These are phyloP conservation scores for Gymnobelideus leadbeateri DNA, from an alignment of 2,113 vertebrate species.

Conservation along the genomic window DNA sequence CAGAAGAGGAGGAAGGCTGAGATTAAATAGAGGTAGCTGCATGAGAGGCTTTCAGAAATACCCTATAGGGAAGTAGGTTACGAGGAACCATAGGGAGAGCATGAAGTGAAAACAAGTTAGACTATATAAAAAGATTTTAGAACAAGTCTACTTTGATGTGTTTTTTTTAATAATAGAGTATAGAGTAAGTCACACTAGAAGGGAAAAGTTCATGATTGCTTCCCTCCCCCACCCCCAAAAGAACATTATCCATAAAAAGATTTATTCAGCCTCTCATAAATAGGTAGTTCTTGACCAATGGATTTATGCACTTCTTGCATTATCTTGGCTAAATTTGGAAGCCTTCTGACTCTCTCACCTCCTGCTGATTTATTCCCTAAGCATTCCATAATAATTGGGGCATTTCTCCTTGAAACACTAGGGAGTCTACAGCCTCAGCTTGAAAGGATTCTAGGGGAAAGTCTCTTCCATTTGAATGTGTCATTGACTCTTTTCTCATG, in stretches of 20 bases:
- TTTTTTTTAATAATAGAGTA: not conserved
- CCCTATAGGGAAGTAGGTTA: not conserved
- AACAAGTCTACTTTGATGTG: not conserved
- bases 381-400: not conserved
- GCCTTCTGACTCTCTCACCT: not conserved
- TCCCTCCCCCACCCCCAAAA: not conserved
- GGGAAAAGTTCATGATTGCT: not conserved
- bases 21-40: not conserved
- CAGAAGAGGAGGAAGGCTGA: not conserved
- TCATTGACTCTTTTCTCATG: not conserved
- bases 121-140: not conserved
- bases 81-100: not conserved
- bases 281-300: not conserved
- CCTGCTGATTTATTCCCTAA: not conserved
- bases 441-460: not conserved
- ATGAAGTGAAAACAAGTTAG: not conserved
- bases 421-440: not conserved
- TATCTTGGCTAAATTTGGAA: conserved; percentile 2
- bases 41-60: not conserved
- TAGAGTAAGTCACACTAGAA: not conserved
- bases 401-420: not conserved
- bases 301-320: conserved; percentile 25
- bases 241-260: not conserved
- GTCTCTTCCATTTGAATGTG: not conserved
- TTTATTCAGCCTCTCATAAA: not conserved